phyloP scores from a whole-genome alignment of 2,888 invertebrate genomes.

The Eupithecia inturbata region DNA sequence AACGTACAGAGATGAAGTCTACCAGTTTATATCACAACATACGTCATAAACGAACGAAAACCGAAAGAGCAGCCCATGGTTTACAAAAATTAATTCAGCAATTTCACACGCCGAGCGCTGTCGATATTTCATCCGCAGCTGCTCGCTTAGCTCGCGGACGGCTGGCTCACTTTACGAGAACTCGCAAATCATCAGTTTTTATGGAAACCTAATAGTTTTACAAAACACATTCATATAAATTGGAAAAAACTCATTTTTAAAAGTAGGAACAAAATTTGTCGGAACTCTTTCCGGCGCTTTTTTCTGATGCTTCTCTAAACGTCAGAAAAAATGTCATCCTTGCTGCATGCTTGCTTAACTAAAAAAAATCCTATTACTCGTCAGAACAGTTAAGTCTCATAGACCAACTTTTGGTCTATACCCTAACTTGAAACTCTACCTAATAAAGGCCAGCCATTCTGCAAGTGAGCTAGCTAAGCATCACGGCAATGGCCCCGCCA shows the following conservation, averaged over 20 bases:
- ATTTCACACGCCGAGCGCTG: conserved; percentile 42
- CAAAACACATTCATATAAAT: neutral
- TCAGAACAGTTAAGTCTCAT: neutral
- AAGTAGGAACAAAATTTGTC: neutral
- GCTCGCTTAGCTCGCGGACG: conserved; percentile 12
- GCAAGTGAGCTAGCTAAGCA: conserved; percentile 19
- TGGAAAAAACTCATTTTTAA: neutral
- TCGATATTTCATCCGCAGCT: conserved; percentile 37
- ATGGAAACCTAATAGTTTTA: neutral
- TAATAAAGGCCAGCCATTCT: neutral
- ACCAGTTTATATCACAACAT: conserved; percentile 14
- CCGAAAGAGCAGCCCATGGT: conserved; percentile 25
- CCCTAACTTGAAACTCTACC: neutral
- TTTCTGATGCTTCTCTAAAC: no score
- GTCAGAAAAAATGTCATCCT: neutral
- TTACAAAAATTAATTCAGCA: conserved; percentile 44
- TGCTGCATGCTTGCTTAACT: neutral
- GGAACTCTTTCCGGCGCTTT: neutral
- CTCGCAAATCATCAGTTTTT: conserved; percentile 1
- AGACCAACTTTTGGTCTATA: neutral
- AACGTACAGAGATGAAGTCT: neutral
- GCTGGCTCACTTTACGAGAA: conserved; percentile 26
- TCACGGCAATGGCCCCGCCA: conserved; percentile 28
- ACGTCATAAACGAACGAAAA: conserved; percentile 23
- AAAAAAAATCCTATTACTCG: neutral